These are phyloP conservation scores for Musca domestica DNA, from an alignment of 1,140 invertebrate genomes.

Conservation along the genomic window DNA sequence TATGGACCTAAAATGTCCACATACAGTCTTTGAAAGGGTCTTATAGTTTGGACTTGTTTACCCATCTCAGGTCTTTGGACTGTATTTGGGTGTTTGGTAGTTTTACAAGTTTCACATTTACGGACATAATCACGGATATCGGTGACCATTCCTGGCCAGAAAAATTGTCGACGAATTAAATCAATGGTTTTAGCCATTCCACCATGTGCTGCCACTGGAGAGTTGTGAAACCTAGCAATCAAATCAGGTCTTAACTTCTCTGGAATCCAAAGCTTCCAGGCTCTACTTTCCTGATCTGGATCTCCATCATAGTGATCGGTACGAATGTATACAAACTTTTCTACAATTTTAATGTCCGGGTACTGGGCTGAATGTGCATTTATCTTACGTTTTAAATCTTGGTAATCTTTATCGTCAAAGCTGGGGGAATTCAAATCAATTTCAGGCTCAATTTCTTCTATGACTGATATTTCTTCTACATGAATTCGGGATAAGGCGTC, in stretches of 20 bases:
- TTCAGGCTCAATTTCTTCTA: background rate
- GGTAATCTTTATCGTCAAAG: slow-evolving; percentile 10
- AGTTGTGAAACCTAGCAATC: slow-evolving; percentile 9
- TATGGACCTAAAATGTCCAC: slow-evolving; percentile 22
- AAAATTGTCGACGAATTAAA: slow-evolving; percentile 1
- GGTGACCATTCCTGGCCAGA: slow-evolving; percentile 13
- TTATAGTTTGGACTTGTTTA: background rate
- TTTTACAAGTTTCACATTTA: slow-evolving; percentile 16
- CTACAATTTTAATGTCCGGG: slow-evolving; percentile 1
- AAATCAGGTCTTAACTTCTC: background rate
- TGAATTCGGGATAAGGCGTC: slow-evolving; percentile 1
- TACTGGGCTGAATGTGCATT: slow-evolving; percentile 3
- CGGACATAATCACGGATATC: slow-evolving; percentile 6
- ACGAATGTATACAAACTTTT: slow-evolving; percentile 14
- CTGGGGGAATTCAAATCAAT: slow-evolving; percentile 6
- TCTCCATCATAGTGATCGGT: slow-evolving; percentile 6
- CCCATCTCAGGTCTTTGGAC: background rate
- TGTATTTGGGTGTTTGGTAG: slow-evolving; percentile 12
- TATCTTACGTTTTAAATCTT: slow-evolving; percentile 4
- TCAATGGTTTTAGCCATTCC: slow-evolving; percentile 25
- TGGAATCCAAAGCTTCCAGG: slow-evolving; percentile 24
- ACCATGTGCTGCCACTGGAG: background rate
- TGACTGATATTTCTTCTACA: background rate
- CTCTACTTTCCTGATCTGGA: background rate
- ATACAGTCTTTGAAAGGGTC: slow-evolving; percentile 20